phyloP scores from a whole-genome alignment of 53 echinoderm and acorn worm species.

The Echinarachnius parma region DNA sequence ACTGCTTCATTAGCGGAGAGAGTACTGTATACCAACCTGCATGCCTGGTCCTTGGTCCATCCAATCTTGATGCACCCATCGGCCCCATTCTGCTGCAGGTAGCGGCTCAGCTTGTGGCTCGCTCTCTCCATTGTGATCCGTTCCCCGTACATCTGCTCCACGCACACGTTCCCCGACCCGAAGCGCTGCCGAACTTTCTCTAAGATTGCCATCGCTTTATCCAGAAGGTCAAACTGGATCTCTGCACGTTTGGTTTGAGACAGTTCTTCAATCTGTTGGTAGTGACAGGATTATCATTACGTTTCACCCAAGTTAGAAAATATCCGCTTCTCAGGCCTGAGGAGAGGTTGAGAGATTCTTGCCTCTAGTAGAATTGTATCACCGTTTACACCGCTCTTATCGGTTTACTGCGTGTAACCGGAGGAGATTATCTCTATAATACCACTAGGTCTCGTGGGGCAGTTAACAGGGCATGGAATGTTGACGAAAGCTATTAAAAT shows the following conservation, averaged over 20 bases:
- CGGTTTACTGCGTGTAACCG: too few relatives aligned
- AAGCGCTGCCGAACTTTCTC: conserved; percentile 70
- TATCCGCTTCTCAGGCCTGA: too few relatives aligned
- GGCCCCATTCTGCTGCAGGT: conserved; percentile 65
- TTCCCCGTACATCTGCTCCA: conserved; percentile 62
- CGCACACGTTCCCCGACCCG: conserved; percentile 63
- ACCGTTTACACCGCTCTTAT: too few relatives aligned
- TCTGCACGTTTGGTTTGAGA: conserved; percentile 56
- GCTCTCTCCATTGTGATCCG: conserved; percentile 63
- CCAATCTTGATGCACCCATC: conserved; percentile 72
- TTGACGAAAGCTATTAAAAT: too few relatives aligned
- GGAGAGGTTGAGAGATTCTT: too few relatives aligned
- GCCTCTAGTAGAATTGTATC: too few relatives aligned
- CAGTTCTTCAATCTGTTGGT: conserved; percentile 32
- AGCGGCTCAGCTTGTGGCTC: conserved; percentile 51
- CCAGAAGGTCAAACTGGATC: conserved; percentile 65
- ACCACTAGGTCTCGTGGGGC: too few relatives aligned
- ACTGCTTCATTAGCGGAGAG: too few relatives aligned
- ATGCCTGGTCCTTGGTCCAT: conserved; percentile 88
- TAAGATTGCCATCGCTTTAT: conserved; percentile 64
- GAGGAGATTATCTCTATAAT: too few relatives aligned
- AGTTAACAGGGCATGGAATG: too few relatives aligned
- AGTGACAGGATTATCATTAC: too few relatives aligned
- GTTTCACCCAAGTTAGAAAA: too few relatives aligned
- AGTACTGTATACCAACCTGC: conserved; percentile 66